Evolutionary conservation across 1,140 invertebrate species (phyloP), one percentile per base, ranked within the genome.

Genomic region (Drosophila sproati): DNA sequence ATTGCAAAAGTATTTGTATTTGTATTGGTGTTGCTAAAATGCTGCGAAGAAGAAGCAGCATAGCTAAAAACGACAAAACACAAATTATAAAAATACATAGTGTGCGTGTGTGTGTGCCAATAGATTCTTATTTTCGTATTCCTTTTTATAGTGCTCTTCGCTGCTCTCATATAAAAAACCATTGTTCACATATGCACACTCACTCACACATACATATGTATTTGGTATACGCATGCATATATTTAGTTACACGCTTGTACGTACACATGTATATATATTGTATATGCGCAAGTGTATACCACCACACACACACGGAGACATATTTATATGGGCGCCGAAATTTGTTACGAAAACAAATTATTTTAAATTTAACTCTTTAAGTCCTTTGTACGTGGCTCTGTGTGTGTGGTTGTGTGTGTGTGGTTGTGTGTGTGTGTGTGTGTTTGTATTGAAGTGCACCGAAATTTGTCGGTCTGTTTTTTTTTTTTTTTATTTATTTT

Each of bases 1-100:
- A 34, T 60, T 8, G 39, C 5, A 37, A 29, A 32, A n/a, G 57
- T 52, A 50, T 63, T 63, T n/a, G 50, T 62, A 41, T 59, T 55
- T 32, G 52, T 35, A 55, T 20, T 68, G 45, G 12, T 8, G 20
- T 20, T 20, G 20, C 20, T 20, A 20, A 20, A 32, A 37, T 29
- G 32, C 5, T 31, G 37, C 6, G 10, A 62, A 62, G n/a, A 50
- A 20, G 20, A 20, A 20, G 20, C 20, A 20, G 20, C 20, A 20
- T 20, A 20, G 52, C 52, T 41, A 43, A 31, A 43, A 37, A 62
- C 10, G 37, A 54, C 57, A 62, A 8, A 50, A 60, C 47, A 32
- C 37, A 69, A 61, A 43, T 41, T 20, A 28, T 41, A 57, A 56
- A 51, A 32, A 51, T 29, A 41, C 39, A 10, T 10, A 41, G 20